Evolutionary conservation across 1,140 invertebrate genomes (phyloP).

Genomic region (Leptopilina clavipes): DNA sequence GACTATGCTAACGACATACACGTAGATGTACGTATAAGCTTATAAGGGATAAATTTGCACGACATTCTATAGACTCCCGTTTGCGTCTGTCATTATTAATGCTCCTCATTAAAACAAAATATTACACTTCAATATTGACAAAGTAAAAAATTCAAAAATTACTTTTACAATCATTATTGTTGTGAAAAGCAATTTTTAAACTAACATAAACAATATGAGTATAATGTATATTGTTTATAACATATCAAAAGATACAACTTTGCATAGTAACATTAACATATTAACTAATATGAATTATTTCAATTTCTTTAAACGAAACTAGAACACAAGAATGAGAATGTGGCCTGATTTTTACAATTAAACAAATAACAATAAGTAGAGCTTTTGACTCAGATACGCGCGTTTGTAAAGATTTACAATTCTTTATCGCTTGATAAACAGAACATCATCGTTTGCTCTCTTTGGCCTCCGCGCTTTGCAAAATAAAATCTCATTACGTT

Average conservation of each 20-base stretch:
- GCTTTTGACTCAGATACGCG: background rate
- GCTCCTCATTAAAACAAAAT: background rate
- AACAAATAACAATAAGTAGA: background rate
- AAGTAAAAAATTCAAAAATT: background rate
- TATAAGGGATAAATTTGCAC: conserved; percentile 8
- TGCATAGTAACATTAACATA: no score
- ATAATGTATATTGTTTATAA: no score
- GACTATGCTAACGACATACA: conserved; percentile 5
- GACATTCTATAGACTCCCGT: background rate
- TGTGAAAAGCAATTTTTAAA: no score
- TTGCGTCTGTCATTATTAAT: background rate
- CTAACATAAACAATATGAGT: no score
- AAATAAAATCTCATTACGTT: conserved; percentile 22
- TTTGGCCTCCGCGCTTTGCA: background rate
- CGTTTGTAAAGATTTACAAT: background rate
- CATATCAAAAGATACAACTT: no score
- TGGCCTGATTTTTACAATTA: conserved; percentile 4
- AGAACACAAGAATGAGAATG: background rate
- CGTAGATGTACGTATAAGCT: background rate
- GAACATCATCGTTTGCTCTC: background rate
- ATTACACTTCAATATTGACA: background rate
- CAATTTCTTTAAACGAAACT: background rate
- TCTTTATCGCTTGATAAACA: background rate
- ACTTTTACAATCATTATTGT: no score
- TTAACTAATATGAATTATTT: conserved; percentile 1